Base-by-base conservation (phyloP, 1,140 invertebrate genomes). In the Sycophaga agraensis region DNA sequence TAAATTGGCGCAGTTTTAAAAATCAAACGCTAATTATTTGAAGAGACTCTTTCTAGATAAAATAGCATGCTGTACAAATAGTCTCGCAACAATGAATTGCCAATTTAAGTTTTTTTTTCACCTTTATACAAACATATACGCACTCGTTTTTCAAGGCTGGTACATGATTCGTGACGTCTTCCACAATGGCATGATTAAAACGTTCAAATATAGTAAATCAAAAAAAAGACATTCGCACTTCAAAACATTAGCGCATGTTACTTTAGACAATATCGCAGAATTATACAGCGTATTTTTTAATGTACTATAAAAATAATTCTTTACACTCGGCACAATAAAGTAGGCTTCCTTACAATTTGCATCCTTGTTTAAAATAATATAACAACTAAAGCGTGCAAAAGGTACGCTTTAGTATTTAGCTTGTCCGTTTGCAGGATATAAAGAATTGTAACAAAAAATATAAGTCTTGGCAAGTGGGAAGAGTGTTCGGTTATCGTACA, bases 271-370 rank as follows among this genome's bases (percentile, higher is more conserved):
- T 24, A 57, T 50, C 61, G 21, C 62, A 51, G 57, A 31, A 48
- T 59, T 57, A 28, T 61, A 62, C 69, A 64, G 31, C 63, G n/a
- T 68, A 66, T 45, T 17, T 68, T 65, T 63, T 40, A 62, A 64
- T 49, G 50, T 63, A 59, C 61, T 63, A 61, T 66, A 70, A 58
- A 51, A 71, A 67, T 62, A 59, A 63, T 48, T 39, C 43, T 50
- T 12, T 19, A 14, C 50, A 51, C 12, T 42, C 54, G 28, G 19
- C 35, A 48, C 21, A 40, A 59, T 59, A 24, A 50, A 49, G 24
- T 50, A 59, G 37, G 57, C 57, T 50, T 50, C 17, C 37, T 40
- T 60, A n/a, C 39, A 34, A 31, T 51, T 55, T 55, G 16, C 28
- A 50, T 39, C n/a, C 16, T 42, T 39, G 19, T 55, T 59, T 11